Percentiles rank a stretch among this genome's conserved stretches.
Conservation (phyloP, 2,113 vertebrate genomes). For the Acrocephalus kingi region DNA sequence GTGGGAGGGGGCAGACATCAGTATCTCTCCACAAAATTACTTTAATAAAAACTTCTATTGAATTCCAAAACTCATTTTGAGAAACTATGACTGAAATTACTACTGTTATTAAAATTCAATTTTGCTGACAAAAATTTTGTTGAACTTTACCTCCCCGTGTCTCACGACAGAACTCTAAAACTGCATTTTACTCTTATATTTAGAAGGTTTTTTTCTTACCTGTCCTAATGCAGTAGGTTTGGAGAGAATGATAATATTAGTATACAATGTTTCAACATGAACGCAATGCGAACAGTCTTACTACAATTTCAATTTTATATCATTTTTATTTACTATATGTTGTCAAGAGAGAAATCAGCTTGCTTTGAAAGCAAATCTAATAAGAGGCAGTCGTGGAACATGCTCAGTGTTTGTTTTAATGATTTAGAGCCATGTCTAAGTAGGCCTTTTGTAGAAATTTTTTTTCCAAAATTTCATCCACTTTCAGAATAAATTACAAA, state of each 20-base stretch:
- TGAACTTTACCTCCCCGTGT: neutral
- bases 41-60: neutral
- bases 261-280: neutral
- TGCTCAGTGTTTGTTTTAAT: neutral
- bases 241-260: neutral
- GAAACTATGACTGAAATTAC: neutral
- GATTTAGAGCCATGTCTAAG: neutral
- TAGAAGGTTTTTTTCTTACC: neutral
- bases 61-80: neutral
- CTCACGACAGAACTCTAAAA: neutral
- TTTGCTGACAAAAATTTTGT: neutral
- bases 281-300: neutral
- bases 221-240: neutral
- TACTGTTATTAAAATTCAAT: neutral
- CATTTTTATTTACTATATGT: neutral
- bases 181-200: neutral
- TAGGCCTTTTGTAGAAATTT: neutral
- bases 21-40: neutral
- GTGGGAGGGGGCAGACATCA: neutral
- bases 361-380: neutral
- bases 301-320: neutral
- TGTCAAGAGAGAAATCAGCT: neutral
- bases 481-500: neutral
- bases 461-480: neutral
- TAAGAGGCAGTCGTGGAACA: neutral